These are phyloP conservation scores for Drosophila repletoides DNA, from an alignment of 1,140 invertebrate genomes.

Conservation along the genomic window DNA sequence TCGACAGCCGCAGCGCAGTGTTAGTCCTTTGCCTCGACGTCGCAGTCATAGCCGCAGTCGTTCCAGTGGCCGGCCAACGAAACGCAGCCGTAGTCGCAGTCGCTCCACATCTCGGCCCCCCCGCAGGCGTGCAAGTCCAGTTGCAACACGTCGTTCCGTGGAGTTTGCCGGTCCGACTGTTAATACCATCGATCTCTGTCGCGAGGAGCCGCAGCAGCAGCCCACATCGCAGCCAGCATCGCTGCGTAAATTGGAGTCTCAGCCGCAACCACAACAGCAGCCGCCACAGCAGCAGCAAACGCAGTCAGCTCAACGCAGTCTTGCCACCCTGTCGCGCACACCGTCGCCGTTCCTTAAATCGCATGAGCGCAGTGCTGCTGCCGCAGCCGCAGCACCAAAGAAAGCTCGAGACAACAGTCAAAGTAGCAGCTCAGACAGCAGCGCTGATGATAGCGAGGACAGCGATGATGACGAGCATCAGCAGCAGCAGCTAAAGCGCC, in stretches of 20 bases:
- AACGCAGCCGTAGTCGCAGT: slow-evolving; percentile 55
- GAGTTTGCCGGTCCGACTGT: slow-evolving; percentile 67
- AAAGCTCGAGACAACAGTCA: slow-evolving; percentile 78
- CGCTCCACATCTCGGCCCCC: slow-evolving; percentile 51
- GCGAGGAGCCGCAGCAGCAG: slow-evolving; percentile 82
- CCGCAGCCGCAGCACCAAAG: slow-evolving; percentile 81
- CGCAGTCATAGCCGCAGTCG: slow-evolving; percentile 27
- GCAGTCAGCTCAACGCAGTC: slow-evolving; percentile 35
- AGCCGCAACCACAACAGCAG: slow-evolving; percentile 74
- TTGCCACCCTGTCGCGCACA: slow-evolving; percentile 88
- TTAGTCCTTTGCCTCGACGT: slow-evolving; percentile 12
- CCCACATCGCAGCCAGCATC: slow-evolving; percentile 4
- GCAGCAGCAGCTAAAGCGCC: not conserved
- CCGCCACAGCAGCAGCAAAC: slow-evolving; percentile 22
- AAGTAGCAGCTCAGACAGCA: slow-evolving; percentile 82
- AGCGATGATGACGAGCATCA: slow-evolving; percentile 56
- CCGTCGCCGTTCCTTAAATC: slow-evolving; percentile 91
- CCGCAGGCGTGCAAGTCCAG: slow-evolving; percentile 46
- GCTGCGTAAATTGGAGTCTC: slow-evolving; percentile 36
- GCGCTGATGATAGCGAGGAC: slow-evolving; percentile 68
- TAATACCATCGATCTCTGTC: slow-evolving; percentile 76
- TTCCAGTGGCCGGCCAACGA: slow-evolving; percentile 12
- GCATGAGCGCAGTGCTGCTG: slow-evolving; percentile 84
- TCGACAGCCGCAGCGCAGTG: slow-evolving; percentile 24
- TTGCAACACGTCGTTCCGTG: slow-evolving; percentile 63